Conservation (phyloP, 2,888 invertebrate genomes). For the Nowickia ferox region DNA sequence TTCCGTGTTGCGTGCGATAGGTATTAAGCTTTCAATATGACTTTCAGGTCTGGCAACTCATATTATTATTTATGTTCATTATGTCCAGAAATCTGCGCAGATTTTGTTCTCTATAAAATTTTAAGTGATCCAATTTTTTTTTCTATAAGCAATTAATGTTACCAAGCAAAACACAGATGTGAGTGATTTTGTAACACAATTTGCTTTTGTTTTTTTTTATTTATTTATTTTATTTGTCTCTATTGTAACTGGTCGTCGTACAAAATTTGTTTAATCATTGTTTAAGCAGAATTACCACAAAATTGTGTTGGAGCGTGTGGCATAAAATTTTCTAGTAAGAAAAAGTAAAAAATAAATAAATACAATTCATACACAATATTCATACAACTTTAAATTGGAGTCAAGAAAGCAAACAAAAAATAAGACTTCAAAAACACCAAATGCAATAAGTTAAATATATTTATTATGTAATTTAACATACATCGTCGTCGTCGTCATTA, state of each 20-base stretch:
- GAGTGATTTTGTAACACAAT: conserved; percentile 6
- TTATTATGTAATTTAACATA: conserved; percentile 62
- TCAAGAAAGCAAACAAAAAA: conserved; percentile 28
- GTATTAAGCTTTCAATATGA: too few species aligned
- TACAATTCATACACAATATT: too few species aligned
- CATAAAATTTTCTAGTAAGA: conserved; percentile 22
- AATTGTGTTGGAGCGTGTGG: conserved; percentile 23
- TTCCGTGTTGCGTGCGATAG: too few species aligned
- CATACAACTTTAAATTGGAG: conserved; percentile 39
- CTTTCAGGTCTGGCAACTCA: too few species aligned
- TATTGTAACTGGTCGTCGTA: conserved; percentile 6
- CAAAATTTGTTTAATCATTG: conserved; percentile 29
- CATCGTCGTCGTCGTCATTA: conserved; percentile 44
- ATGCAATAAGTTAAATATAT: conserved; percentile 49
- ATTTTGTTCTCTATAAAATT: neutral
- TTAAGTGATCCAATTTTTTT: neutral
- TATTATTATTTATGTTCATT: too few species aligned
- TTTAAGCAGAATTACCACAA: conserved; percentile 30
- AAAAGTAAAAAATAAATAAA: conserved; percentile 8
- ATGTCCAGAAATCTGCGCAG: too few species aligned
- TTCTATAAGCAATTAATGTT: neutral
- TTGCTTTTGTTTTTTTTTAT: neutral
- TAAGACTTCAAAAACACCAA: neutral
- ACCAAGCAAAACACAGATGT: neutral
- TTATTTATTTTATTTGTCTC: conserved; percentile 10